Evolutionary conservation across 2,888 invertebrate genomes (phyloP).

Genomic region (Pristionchus mayeri): DNA sequence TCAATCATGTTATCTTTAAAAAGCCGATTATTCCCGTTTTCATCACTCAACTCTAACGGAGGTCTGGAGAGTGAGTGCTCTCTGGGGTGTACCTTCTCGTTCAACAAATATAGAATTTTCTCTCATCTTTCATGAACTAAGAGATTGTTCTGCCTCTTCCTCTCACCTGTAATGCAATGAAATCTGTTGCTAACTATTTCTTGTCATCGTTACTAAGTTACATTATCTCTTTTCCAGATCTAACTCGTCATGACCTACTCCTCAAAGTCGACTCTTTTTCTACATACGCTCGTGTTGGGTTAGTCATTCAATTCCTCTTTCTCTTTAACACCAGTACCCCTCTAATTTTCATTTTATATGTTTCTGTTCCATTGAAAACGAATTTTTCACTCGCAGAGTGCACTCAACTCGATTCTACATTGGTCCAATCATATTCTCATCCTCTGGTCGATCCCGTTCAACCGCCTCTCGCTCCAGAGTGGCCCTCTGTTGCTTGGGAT

Average conservation of each 20-base stretch:
- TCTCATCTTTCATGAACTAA: too few relatives aligned
- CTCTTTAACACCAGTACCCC: neutral
- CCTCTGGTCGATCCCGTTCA: neutral
- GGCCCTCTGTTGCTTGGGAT: conserved; percentile 25
- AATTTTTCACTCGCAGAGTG: neutral
- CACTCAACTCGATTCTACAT: neutral
- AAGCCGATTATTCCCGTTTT: too few relatives aligned
- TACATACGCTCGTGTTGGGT: neutral
- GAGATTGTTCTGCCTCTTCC: too few relatives aligned
- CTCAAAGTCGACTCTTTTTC: conserved; percentile 4
- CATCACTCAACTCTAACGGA: too few relatives aligned
- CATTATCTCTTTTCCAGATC: neutral
- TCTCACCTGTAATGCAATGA: too few relatives aligned
- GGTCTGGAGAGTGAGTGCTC: too few relatives aligned
- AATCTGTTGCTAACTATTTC: too few relatives aligned
- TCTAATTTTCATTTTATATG: neutral
- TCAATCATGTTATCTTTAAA: too few relatives aligned
- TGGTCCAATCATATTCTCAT: neutral
- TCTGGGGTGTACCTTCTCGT: too few relatives aligned
- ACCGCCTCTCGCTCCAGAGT: conserved; percentile 16
- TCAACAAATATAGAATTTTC: too few relatives aligned
- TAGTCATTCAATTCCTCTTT: neutral
- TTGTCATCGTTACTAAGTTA: too few relatives aligned
- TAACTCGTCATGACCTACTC: conserved; percentile 4
- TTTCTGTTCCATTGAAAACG: neutral